Evolutionary conservation across 1,140 invertebrate genomes (phyloP).

Genomic region (Tigriopus japonicus): DNA sequence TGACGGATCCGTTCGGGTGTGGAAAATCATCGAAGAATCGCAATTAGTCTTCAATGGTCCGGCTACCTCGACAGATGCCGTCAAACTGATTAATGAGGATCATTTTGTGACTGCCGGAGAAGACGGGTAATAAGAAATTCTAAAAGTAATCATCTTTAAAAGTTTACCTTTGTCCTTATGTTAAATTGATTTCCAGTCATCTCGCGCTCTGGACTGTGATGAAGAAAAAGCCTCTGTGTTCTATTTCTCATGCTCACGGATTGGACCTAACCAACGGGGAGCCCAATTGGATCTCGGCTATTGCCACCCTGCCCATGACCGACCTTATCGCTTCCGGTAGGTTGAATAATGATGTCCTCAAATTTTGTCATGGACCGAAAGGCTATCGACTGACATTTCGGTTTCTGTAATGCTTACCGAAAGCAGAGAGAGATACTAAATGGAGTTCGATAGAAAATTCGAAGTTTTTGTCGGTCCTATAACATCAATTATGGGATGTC

Average conservation of each 20-base stretch:
- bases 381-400: too few species aligned
- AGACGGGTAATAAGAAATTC: constrained; percentile 41
- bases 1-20: constrained; percentile 65
- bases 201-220: constrained; percentile 57
- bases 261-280: constrained; percentile 35
- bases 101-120: constrained; percentile 75
- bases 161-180: too few species aligned
- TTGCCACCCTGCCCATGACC: constrained; percentile 59
- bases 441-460: too few species aligned
- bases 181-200: too few species aligned
- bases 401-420: too few species aligned
- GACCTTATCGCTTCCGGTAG: constrained; percentile 66
- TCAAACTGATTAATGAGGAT: constrained; percentile 74
- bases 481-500: too few species aligned
- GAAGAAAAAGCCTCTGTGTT: constrained; percentile 72
- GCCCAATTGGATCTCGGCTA: constrained; percentile 63
- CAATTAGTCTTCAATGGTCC: constrained; percentile 79
- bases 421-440: too few species aligned
- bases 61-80: constrained; percentile 57
- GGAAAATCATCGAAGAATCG: constrained; percentile 91
- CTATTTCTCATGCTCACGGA: constrained; percentile 55
- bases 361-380: too few species aligned
- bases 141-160: too few species aligned
- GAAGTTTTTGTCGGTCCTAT: too few species aligned
- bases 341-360: too few species aligned